A percentile compares a stretch with the other conserved stretches of the same genome.
These are phyloP conservation scores for Girardinus metallicus DNA, from an alignment of 2,797 vertebrate species.

Conservation along the genomic window DNA sequence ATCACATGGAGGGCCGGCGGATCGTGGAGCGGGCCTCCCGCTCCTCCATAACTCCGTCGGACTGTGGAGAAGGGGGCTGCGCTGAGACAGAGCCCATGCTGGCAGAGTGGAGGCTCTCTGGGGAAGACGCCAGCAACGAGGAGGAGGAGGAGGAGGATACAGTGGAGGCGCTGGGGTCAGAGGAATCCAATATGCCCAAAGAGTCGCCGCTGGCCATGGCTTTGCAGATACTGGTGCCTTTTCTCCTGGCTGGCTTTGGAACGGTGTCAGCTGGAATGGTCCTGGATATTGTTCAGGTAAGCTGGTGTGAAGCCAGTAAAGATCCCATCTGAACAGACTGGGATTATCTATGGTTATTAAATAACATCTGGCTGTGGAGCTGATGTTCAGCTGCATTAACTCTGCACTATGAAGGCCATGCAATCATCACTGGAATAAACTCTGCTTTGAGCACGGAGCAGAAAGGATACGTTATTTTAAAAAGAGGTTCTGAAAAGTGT, in stretches of 20 bases:
- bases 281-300: slow-evolving; percentile 95
- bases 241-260: slow-evolving; percentile 94
- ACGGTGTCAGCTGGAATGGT: slow-evolving; percentile 97
- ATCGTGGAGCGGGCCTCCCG: slow-evolving; percentile 71
- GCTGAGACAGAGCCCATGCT: slow-evolving; percentile 90
- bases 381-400: background rate
- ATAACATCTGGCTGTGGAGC: background rate
- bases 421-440: background rate
- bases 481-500: background rate
- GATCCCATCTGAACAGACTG: background rate
- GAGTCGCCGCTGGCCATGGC: slow-evolving; percentile 92
- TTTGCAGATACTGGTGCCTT: slow-evolving; percentile 92
- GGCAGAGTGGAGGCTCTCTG: slow-evolving; percentile 78
- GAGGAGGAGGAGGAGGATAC: slow-evolving; percentile 68
- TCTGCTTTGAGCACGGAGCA: background rate
- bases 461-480: background rate
- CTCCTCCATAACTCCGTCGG: slow-evolving; percentile 79
- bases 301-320: slow-evolving; percentile 5
- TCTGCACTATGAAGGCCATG: background rate
- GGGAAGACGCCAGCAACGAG: slow-evolving; percentile 77
- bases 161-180: slow-evolving; percentile 66
- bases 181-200: slow-evolving; percentile 85
- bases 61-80: slow-evolving; percentile 77
- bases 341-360: slow-evolving; percentile 2
- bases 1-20: slow-evolving; percentile 65